Base-by-base conservation (phyloP, 2,113 vertebrate genomes). In the Indicator maculatus region DNA sequence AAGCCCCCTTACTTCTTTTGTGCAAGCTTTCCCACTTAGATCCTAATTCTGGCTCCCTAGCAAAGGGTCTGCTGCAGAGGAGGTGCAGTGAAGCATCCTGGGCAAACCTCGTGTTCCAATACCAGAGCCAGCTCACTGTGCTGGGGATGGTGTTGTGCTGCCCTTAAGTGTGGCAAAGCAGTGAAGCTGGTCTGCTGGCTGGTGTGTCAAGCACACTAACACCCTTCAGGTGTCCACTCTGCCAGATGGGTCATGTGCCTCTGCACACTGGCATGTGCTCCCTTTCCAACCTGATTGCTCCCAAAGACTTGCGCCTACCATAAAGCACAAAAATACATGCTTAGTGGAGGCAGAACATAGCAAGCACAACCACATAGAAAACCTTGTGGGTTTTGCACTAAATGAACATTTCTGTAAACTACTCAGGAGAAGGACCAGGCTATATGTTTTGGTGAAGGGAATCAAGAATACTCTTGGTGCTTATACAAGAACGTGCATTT, bases 1-100 rank as follows among this genome's bases (percentile, higher is more conserved):
- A 72, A 94, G 65, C 64, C n/a, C 60, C 75, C 19, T 16, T 60
- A 20, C 65, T 83, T 86, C 93, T 85, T 89, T 91, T 95, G 87
- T 88, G 81, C 39, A 86, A 92, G 86, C 81, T 82, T 93, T 93
- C 76, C 85, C 91, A 90, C 83, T 83, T 88, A 76, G 69, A 92
- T 78, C 70, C 81, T 88, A 92, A 33, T 60, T 83, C 82, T 70
- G 66, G 33, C 78, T 58, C 65, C 44, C 82, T 75, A 61, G 58
- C 21, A 15, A 76, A 88, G 56, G 60, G 52, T 45, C 30, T 23
- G 80, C 63, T 3, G 24, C 69, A 77, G 58, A 74, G 85, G 80
- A 53, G 41, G 76, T 3, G 5, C 64, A 88, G 86, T 1, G n/a
- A 67, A 72, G 56, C 12, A 17, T 44, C 24, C 28, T 6, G 44